Base-by-base conservation (phyloP, 1,140 invertebrate genomes). In the Chlorops oryzae region DNA sequence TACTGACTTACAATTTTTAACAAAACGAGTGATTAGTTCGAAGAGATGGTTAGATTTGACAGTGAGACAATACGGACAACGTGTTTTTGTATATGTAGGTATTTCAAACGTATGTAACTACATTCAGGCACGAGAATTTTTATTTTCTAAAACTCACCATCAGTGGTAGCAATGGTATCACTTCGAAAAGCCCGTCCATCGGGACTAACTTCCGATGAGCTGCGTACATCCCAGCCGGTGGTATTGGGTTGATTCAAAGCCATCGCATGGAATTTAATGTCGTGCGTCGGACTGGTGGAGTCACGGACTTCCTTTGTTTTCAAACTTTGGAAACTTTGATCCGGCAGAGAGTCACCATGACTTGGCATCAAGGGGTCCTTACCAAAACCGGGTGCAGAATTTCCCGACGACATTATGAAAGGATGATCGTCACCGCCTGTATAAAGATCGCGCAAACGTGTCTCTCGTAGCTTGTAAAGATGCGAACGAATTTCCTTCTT, bases 401-500 rank as follows among this genome's bases (percentile, higher is more conserved):
- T 58, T 20, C 54, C 49, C n/a, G 41, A n/a, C 73, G 73, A 24
- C 78, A 77, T 67, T 77, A 75, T 41, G 72, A 74, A 38, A 54
- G 52, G 54, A 58, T 63, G 32, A 42, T 17, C 42, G 32, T 52
- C 50, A 25, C 59, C 66, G 49, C 66, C 74, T 38, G 75, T 75
- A 70, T 87, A 87, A 42, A 86, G 80, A 65, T 85, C 80, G 57
- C 81, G 80, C 47, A 89, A 75, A 25, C 86, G 75, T 59, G 84
- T 80, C 71, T 92, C 88, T 27, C 87, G 79, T 57, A 92, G 75
- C 55, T 84, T 84, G 63, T 87, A 89, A 80, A 89, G 86, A 65
- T 90, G 81, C 17, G 84, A 78, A 37, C 90, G 79, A 59, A 93
- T 92, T 70, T 89, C 86, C 67, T 88, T 88, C 68, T 90, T 86